Conservation (phyloP, 2,797 vertebrate genomes). For the Sebastes nivosus region DNA sequence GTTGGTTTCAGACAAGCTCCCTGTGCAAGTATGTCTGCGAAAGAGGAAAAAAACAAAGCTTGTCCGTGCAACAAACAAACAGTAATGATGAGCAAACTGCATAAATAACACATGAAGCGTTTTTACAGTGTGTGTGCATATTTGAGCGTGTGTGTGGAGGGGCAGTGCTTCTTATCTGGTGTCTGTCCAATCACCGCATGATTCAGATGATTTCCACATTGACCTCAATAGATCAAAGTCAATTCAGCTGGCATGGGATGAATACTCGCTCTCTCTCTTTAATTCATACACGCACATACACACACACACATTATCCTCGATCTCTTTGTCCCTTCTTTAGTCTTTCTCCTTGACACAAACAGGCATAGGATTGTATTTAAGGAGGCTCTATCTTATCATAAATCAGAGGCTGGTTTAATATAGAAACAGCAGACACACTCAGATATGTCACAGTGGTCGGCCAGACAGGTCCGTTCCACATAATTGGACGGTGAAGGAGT, state of each 20-base stretch:
- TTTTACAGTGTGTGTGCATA: background rate
- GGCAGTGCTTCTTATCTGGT: constrained; percentile 39
- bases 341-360: constrained; percentile 31
- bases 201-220: constrained; percentile 70
- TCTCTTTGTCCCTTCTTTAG: constrained; percentile 39
- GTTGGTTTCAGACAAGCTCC: background rate
- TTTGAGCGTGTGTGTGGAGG: background rate
- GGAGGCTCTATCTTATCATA: constrained; percentile 25
- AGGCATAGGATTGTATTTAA: constrained; percentile 25
- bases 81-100: constrained; percentile 17
- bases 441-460: background rate
- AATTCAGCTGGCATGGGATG: constrained; percentile 68
- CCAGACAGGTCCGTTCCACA: constrained; percentile 26
- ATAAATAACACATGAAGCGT: constrained; percentile 37
- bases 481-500: constrained; percentile 51
- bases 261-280: constrained; percentile 24
- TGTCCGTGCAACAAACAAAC: constrained; percentile 5
- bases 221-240: constrained; percentile 84
- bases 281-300: background rate
- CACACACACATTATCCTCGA: background rate
- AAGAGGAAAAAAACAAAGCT: background rate
- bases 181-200: constrained; percentile 67
- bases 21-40: background rate
- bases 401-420: constrained; percentile 32
- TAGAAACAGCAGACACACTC: constrained; percentile 17